Evolutionary conservation across 2,888 invertebrate genomes (phyloP).

Genomic region (Acleris literana): DNA sequence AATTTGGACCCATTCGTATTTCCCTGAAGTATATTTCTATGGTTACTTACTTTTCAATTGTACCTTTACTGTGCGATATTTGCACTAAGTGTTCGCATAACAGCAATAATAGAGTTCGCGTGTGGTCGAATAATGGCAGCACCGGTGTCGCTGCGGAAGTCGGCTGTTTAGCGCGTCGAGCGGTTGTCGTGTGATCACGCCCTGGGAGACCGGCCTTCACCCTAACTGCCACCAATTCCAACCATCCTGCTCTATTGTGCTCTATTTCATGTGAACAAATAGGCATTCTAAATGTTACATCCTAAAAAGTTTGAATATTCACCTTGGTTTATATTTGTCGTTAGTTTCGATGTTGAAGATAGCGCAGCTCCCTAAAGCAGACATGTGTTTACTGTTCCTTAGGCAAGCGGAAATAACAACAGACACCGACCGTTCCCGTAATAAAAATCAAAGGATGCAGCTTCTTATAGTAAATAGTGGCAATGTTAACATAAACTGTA

Average conservation of each 20-base stretch:
- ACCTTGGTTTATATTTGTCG: no score
- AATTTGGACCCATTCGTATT: neutral
- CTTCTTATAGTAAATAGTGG: conserved; percentile 34
- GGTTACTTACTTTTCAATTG: conserved; percentile 36
- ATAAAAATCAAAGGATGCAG: conserved; percentile 33
- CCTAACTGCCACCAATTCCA: conserved; percentile 26
- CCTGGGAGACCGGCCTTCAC: conserved; percentile 54
- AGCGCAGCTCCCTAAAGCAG: neutral
- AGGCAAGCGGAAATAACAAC: conserved; percentile 32
- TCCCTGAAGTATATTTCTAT: neutral
- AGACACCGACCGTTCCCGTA: conserved; percentile 26
- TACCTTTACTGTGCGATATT: conserved; percentile 40
- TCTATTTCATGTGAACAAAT: conserved; percentile 14
- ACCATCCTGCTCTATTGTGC: conserved; percentile 27
- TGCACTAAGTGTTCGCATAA: conserved; percentile 44
- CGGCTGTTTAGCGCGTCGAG: conserved; percentile 61
- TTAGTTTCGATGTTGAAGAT: no score
- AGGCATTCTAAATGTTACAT: no score
- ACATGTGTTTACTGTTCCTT: conserved; percentile 22
- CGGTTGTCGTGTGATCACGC: conserved; percentile 37
- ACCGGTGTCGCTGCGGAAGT: conserved; percentile 59
- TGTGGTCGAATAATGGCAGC: conserved; percentile 56
- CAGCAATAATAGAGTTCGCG: conserved; percentile 51
- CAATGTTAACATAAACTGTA: conserved; percentile 50
- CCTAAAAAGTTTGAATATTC: no score